Percentiles rank a stretch among this genome's conserved stretches.
Evolutionary conservation across 2,113 vertebrate species (phyloP).

Genomic region (Acanthochromis polyacanthus): DNA sequence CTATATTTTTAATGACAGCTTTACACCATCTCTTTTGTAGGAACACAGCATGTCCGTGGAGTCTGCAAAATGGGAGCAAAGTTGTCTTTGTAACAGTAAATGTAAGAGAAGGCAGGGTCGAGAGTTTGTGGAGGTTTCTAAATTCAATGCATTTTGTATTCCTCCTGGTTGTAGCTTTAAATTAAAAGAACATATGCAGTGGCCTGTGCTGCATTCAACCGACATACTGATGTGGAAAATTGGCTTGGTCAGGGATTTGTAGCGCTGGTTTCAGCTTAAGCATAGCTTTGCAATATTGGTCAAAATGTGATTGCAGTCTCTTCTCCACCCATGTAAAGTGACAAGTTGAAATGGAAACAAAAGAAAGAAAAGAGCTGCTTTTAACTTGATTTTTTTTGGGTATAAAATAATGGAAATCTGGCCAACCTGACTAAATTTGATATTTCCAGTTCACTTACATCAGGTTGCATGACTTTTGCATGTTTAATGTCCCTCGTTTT

Average conservation of each 20-base stretch:
- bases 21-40: not conserved
- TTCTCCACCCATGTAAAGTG: slow-evolving; percentile 23
- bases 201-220: slow-evolving; percentile 12
- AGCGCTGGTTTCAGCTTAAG: not conserved
- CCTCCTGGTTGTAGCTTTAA: slow-evolving; percentile 17
- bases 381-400: not conserved
- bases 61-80: slow-evolving; percentile 10
- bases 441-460: not conserved
- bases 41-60: not conserved
- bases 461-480: not conserved
- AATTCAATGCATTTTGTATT: slow-evolving; percentile 28
- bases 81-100: slow-evolving; percentile 23
- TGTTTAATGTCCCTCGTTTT: not conserved
- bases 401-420: not conserved
- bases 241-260: slow-evolving; percentile 47
- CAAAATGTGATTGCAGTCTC: slow-evolving; percentile 25
- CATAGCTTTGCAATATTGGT: slow-evolving; percentile 15
- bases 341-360: slow-evolving; percentile 32
- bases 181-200: slow-evolving; percentile 34
- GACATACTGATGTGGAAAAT: slow-evolving; percentile 63
- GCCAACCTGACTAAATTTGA: not conserved
- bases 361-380: not conserved
- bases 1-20: not conserved
- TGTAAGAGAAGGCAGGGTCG: not conserved
- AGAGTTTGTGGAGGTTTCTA: not conserved